Conservation (phyloP, 2,888 invertebrate genomes). For the Hedychridium roseum region DNA sequence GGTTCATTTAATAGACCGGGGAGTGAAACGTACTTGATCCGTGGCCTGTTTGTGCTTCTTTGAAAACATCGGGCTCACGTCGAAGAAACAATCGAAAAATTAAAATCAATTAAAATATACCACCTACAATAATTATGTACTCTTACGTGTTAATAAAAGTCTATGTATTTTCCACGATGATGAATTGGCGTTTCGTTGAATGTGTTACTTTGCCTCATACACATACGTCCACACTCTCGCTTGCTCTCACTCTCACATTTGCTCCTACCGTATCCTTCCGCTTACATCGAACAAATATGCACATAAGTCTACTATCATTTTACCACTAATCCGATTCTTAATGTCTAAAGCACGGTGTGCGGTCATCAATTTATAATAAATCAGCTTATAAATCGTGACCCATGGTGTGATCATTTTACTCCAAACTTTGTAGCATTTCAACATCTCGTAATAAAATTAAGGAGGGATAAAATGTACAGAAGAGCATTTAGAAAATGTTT, state of each 20-base stretch:
- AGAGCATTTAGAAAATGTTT: constrained; percentile 56
- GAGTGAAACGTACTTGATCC: too few species aligned
- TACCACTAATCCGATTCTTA: constrained; percentile 36
- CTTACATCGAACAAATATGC: constrained; percentile 30
- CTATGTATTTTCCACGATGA: constrained; percentile 26
- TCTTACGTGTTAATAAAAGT: constrained; percentile 20
- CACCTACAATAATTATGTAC: constrained; percentile 22
- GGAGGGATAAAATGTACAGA: constrained; percentile 62
- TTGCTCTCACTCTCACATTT: constrained; percentile 16
- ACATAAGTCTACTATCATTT: constrained; percentile 30
- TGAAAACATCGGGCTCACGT: too few species aligned
- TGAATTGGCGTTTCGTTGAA: constrained; percentile 25
- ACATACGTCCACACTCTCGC: constrained; percentile 17
- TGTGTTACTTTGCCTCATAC: constrained; percentile 20
- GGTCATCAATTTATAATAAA: constrained; percentile 44
- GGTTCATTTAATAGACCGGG: too few species aligned
- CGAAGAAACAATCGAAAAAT: too few species aligned
- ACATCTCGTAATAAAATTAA: constrained; percentile 55
- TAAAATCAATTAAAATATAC: constrained; percentile 13
- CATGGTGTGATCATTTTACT: constrained; percentile 21
- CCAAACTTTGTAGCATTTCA: constrained; percentile 32
- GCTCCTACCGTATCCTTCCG: constrained; percentile 16
- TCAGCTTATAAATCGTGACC: constrained; percentile 41
- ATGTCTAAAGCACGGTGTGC: constrained; percentile 34
- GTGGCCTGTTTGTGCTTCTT: too few species aligned